Evolutionary conservation across 2,797 vertebrate species (phyloP), one percentile per base, ranked within the genome.

Genomic region (Staurois parvus): DNA sequence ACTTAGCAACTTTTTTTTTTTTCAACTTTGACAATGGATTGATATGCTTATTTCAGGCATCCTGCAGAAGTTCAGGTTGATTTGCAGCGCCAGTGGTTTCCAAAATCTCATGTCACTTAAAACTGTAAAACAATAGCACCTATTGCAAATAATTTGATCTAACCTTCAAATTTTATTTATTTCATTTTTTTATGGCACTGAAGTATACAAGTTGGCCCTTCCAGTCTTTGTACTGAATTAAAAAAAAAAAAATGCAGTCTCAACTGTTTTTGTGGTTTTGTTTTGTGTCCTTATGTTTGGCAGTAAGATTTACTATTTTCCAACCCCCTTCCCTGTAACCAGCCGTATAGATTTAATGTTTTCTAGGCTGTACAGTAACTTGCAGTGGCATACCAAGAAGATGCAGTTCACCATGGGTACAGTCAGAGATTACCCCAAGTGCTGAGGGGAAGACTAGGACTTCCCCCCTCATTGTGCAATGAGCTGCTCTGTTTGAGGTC

Each of bases 121-220:
- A 84, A 89, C 74, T 40, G 40, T 81, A 83, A 79, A 80, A 72
- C 13, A 30, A 26, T 89, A 89, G 85, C 88, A 83, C 84, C 80
- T 85, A 62, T 77, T 91, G 72, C 87, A 73, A 83, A 85, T 88
- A 78, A 88, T 83, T 81, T 86, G 68, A 84, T 86, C 85, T 83
- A 88, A 85, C 88, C 88, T 89, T 91, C 88, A 90, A 64, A 91
- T 88, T 85, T 85, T 67, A 88, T 69, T 89, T 88, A 91, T 88
- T 90, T 92, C 91, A 89, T 91, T 91, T 92, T 95, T 91, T 94
- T 86, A 94, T 94, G 93, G 95, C 95, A 95, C 95, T 95, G 93
- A 95, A 88, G 70, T 87, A 87, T 91, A 88, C 84, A 89, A 88
- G 83, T 89, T 88, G 87, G 88, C 91, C 92, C 91, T 26, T 88